phyloP scores from a whole-genome alignment of 2,113 vertebrate genomes.

The Macrotis lagotis region DNA sequence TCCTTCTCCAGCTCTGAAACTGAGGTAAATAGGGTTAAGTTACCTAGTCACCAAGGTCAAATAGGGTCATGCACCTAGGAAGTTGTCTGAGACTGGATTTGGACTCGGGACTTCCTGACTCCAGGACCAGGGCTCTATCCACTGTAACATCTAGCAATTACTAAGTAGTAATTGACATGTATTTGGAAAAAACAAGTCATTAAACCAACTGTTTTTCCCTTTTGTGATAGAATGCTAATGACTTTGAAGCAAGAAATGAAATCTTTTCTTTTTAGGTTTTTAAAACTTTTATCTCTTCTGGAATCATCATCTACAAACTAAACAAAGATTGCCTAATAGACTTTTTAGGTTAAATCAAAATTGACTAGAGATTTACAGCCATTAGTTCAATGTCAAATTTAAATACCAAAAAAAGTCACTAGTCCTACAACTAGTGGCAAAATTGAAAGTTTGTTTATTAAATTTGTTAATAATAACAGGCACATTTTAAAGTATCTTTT shows the following conservation, averaged over 20 bases:
- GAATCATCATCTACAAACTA: too few relatives aligned
- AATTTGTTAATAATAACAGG: background rate
- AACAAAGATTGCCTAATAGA: too few relatives aligned
- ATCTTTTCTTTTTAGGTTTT: too few relatives aligned
- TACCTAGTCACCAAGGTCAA: too few relatives aligned
- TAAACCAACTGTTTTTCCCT: constrained; percentile 15
- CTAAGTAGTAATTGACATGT: background rate
- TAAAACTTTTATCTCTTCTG: too few relatives aligned
- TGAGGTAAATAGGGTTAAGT: background rate
- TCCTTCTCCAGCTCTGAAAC: background rate
- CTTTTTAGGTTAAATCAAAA: too few relatives aligned
- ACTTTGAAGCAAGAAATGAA: too few relatives aligned
- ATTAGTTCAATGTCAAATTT: too few relatives aligned
- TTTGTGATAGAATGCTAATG: constrained; percentile 14
- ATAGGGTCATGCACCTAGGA: background rate
- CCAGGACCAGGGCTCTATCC: background rate
- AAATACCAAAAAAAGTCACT: too few relatives aligned
- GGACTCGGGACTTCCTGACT: background rate
- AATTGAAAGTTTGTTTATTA: constrained; percentile 10
- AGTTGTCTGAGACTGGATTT: constrained; percentile 22
- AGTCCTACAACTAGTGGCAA: too few relatives aligned
- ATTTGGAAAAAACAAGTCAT: constrained; percentile 14
- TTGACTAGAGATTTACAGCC: too few relatives aligned
- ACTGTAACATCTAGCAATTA: background rate
- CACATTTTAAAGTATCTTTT: too few relatives aligned